These are phyloP conservation scores for Ctenomys sociabilis DNA, from an alignment of 2,113 vertebrate genomes.

Conservation along the genomic window DNA sequence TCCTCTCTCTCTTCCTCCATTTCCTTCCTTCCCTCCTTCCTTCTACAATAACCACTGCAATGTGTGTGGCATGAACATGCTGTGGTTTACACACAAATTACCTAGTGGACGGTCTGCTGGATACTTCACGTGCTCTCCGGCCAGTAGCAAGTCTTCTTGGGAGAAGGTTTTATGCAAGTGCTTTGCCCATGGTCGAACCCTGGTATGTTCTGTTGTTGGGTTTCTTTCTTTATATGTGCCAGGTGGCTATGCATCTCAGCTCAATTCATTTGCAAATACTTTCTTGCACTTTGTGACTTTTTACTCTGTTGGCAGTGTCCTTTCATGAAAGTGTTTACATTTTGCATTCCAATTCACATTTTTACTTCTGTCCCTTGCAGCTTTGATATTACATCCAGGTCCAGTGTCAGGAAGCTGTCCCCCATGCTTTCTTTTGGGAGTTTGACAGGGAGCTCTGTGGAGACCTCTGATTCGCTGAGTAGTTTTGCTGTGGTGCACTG, in stretches of 20 bases:
- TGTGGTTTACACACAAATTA: background rate
- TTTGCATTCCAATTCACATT: background rate
- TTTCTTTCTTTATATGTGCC: background rate
- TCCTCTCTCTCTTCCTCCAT: background rate
- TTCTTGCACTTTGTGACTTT: background rate
- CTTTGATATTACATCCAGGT: background rate
- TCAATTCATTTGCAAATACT: background rate
- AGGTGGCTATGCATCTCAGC: background rate
- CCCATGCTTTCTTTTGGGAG: background rate
- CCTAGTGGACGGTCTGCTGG: background rate
- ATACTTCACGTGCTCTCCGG: background rate
- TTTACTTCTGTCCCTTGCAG: background rate
- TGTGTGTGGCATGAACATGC: background rate
- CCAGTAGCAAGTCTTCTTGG: background rate
- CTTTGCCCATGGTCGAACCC: background rate
- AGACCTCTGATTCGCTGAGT: background rate
- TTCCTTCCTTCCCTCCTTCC: background rate
- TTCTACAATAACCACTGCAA: background rate
- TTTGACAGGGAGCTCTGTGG: background rate
- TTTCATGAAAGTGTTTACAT: background rate
- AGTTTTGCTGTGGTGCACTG: background rate
- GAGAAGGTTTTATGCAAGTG: background rate
- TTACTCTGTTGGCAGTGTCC: background rate
- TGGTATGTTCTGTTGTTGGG: background rate
- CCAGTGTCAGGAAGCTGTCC: background rate